Evolutionary conservation across 2,113 vertebrate genomes (phyloP).

Genomic region (Sapayoa aenigma): DNA sequence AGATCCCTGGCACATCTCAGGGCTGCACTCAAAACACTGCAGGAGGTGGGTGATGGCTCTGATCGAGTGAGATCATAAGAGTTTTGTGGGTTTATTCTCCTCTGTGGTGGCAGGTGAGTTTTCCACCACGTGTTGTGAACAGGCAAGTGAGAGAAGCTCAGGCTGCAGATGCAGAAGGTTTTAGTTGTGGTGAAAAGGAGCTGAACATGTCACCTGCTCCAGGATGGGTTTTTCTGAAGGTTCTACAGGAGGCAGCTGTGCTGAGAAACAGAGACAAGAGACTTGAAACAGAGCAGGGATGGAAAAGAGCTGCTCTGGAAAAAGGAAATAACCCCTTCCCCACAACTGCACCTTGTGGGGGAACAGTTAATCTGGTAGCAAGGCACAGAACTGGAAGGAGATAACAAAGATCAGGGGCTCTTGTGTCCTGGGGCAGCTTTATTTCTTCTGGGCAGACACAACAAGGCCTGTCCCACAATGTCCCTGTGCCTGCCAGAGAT

Average conservation of each 20-base stretch:
- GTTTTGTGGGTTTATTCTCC: neutral
- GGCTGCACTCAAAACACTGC: neutral
- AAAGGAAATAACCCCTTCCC: neutral
- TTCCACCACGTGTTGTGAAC: neutral
- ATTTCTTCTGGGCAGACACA: neutral
- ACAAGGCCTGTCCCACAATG: neutral
- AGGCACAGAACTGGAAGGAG: constrained; percentile 3
- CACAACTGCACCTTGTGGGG: neutral
- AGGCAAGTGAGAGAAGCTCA: neutral
- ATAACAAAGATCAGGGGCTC: neutral
- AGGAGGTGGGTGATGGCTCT: neutral
- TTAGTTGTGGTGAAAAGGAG: neutral
- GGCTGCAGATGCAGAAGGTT: neutral
- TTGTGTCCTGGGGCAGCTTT: neutral
- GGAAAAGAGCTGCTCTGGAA: neutral
- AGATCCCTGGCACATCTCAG: neutral
- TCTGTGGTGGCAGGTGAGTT: neutral
- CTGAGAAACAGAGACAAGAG: neutral
- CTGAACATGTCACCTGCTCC: neutral
- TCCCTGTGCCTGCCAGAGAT: constrained; percentile 27
- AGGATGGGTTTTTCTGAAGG: neutral
- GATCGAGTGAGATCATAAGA: neutral
- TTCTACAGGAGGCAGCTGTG: neutral
- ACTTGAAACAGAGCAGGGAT: neutral
- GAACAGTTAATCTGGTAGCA: constrained; percentile 15